Percentiles rank a stretch among this genome's conserved stretches.
phyloP scores from a whole-genome alignment of 2,888 invertebrate genomes.

The Dasypogon diadema region DNA sequence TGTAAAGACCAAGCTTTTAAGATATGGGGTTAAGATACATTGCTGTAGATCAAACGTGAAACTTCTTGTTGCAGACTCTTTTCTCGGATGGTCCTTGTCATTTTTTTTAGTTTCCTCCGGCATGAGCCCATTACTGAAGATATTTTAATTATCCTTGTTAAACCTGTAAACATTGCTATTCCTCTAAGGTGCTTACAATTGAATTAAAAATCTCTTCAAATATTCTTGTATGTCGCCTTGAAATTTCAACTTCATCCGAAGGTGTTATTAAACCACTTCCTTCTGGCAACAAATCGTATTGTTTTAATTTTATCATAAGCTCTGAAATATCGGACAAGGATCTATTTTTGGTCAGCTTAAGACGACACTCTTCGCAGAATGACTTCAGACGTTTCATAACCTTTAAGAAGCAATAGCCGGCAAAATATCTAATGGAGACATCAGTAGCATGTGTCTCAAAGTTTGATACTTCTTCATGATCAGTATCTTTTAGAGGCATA shows the following conservation, averaged over 20 bases:
- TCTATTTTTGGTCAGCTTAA: slow-evolving; percentile 21
- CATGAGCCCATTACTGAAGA: too few species aligned
- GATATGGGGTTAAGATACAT: too few species aligned
- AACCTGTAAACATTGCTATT: too few species aligned
- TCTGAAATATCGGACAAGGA: slow-evolving; percentile 2
- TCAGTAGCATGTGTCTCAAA: background rate
- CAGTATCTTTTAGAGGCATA: background rate
- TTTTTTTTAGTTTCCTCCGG: too few species aligned
- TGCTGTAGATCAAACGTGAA: too few species aligned
- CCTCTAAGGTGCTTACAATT: too few species aligned
- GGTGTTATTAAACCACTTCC: slow-evolving; percentile 18
- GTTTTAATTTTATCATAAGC: slow-evolving; percentile 42
- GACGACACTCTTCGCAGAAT: slow-evolving; percentile 20
- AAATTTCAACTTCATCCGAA: slow-evolving; percentile 30
- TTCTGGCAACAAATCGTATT: slow-evolving; percentile 5
- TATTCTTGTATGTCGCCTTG: background rate
- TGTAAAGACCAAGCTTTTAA: too few species aligned
- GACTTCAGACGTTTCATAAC: slow-evolving; percentile 25
- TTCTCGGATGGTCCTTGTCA: too few species aligned
- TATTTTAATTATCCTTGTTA: too few species aligned
- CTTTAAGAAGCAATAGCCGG: slow-evolving; percentile 39
- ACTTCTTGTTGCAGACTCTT: too few species aligned
- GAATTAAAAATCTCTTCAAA: background rate
- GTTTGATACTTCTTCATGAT: background rate
- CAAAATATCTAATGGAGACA: slow-evolving; percentile 15